Evolutionary conservation across 2,797 vertebrate species (phyloP).

Genomic region (Mormyrus proboscirostris): DNA sequence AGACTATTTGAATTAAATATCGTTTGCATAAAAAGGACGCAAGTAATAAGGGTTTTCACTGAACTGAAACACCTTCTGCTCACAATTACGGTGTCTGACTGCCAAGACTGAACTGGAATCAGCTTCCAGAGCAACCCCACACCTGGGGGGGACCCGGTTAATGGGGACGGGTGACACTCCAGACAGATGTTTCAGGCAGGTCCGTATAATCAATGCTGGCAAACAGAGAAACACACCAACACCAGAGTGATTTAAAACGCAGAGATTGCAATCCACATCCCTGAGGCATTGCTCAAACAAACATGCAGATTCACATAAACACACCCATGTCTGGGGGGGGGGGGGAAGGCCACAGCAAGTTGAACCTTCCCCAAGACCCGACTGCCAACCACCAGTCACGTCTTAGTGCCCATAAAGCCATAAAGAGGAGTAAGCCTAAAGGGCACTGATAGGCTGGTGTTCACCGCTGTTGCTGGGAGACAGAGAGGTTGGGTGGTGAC

Average conservation of each 20-base stretch:
- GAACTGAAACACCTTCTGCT: slow-evolving; percentile 68
- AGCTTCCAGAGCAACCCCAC: slow-evolving; percentile 66
- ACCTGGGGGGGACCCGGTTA: slow-evolving; percentile 22
- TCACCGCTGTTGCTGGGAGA: slow-evolving; percentile 46
- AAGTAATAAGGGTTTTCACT: slow-evolving; percentile 40
- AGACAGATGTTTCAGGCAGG: slow-evolving; percentile 6
- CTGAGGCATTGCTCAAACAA: neutral
- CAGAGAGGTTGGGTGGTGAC: neutral
- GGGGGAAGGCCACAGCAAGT: neutral
- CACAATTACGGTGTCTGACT: slow-evolving; percentile 63
- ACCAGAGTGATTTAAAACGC: neutral
- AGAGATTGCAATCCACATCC: neutral
- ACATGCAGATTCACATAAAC: slow-evolving; percentile 17
- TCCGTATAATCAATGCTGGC: neutral
- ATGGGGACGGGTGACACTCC: slow-evolving; percentile 2
- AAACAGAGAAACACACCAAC: neutral
- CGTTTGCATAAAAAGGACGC: neutral
- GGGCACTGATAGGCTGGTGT: slow-evolving; percentile 38
- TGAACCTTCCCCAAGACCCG: neutral
- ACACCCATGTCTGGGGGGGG: slow-evolving; percentile 25
- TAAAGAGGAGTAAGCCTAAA: neutral
- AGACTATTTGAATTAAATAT: slow-evolving; percentile 1
- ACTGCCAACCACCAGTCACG: neutral
- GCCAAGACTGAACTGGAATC: slow-evolving; percentile 67
- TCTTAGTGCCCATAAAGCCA: neutral